Base-by-base conservation (phyloP, 2,888 invertebrate species). In the Hydriomena furcata region DNA sequence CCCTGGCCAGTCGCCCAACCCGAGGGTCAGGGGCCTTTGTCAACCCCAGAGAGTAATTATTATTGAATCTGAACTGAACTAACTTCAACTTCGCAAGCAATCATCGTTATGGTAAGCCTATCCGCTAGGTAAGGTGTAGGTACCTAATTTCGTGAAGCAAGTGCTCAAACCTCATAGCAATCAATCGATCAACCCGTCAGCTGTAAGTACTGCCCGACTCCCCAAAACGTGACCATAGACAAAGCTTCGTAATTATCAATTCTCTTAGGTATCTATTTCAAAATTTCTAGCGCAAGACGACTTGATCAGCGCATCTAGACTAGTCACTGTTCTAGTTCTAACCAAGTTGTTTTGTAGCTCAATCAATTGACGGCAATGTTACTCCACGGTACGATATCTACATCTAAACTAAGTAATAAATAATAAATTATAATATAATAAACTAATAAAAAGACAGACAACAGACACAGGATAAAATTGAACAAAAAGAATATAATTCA, bases 241-340 rank as follows among this genome's bases (percentile, higher is more conserved):
- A 77, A 76, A 73, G 71, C 62, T 52, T 53, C 53, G 60, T 77
- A 79, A 81, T 82, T 82, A 81, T 72, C 69, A 65, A 79, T 78
- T 74, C 72, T 65, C 59, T 58, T 63, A 63, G 49, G 63, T 70
- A 28, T 10, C 12, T 42, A 62, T 77, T 82, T 70, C 77, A 68
- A 76, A 73, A 80, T 71, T 66, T 68, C 42, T 31, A 38, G 47
- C 31, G 50, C 36, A 36, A 38, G 31, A 50, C 25, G 24, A 50
- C 34, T 40, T 50, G 43, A 51, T 48, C 49, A 53, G 52, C 28
- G 38, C 34, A 48, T 41, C 50, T 40, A 35, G 17, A 17, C 17
- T 2, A 17, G 55, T 52, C 44, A 53, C 52, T 56, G 61, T 48
- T 58, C 58, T 65, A 68, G 70, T 66, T 70, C 69, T 77, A 72